Base-by-base conservation (phyloP, 2,797 vertebrate species). In the Mergus octosetaceus region DNA sequence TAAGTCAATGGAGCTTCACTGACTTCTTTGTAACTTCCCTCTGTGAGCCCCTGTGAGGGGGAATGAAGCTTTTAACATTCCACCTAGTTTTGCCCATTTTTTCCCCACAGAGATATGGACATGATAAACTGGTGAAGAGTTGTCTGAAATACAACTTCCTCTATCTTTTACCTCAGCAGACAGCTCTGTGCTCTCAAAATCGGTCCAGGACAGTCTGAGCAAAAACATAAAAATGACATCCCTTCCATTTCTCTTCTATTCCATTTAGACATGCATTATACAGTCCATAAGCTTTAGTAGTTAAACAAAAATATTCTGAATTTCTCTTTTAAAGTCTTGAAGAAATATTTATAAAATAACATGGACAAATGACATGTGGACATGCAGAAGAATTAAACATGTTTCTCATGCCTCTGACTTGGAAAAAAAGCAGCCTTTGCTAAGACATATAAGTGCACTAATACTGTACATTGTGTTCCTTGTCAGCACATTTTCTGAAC, bases 401-500 rank as follows among this genome's bases (percentile, higher is more conserved):
- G 20, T 13, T 86, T 22, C 38, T 87, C 28, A 18, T 53, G 38
- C 8, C 13, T 86, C 21, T 66, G 45, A 32, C 19, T 56, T 43
- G 10, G 69, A 61, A 81, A 77, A 77, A 85, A 58, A 7, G 2
- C 5, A 43, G 30, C 16, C 17, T 84, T 72, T 93, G 53, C 16
- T 60, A 82, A 43, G 13, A 62, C 66, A 11, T 20, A 13, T 58
- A 62, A 75, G 79, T 38, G 65, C 20, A 47, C 6, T 27, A 60
- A 41, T 45, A 53, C 2, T 49, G 5, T 45, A 36, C 60, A 38
- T n/a, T 64, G 21, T n/a, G 21, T 90, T 87, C 61, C 71, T 13
- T 64, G 80, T 69, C 69, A 93, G 19, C 12, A 38, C 54, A 34
- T 66, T 96, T 95, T 94, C 82, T 87, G 77, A 95, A 68, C 72